These are phyloP conservation scores for Procapra przewalskii DNA, from an alignment of 2,113 vertebrate genomes.

Conservation along the genomic window DNA sequence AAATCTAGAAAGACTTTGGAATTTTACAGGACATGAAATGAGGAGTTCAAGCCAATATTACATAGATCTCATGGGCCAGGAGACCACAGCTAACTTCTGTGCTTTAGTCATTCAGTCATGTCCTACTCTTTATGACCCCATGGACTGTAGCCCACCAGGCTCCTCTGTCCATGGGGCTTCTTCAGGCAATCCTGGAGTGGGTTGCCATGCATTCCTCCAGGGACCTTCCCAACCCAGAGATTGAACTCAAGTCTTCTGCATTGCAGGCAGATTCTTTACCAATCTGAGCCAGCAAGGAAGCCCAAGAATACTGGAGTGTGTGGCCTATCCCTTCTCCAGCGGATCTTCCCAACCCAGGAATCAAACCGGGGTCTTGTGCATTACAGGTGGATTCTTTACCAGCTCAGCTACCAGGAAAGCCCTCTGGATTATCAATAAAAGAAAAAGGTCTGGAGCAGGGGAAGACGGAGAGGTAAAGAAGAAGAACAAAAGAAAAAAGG, in stretches of 20 bases:
- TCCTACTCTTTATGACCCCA: neutral
- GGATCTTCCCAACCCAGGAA: neutral
- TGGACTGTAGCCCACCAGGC: neutral
- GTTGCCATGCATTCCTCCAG: neutral
- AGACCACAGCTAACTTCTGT: neutral
- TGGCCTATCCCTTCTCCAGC: neutral
- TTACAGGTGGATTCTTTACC: neutral
- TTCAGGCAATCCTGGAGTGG: neutral
- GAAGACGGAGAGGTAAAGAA: neutral
- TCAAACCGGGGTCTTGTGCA: neutral
- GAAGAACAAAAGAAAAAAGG: neutral
- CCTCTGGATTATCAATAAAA: neutral
- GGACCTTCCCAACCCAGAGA: neutral
- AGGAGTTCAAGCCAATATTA: neutral
- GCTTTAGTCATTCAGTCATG: neutral
- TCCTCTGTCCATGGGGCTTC: neutral
- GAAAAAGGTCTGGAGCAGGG: neutral
- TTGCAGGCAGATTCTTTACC: neutral
- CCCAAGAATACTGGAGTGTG: neutral
- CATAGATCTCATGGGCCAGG: neutral
- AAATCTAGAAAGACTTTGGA: neutral
- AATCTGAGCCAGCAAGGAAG: neutral
- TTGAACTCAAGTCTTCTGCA: neutral
- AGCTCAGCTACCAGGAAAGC: neutral
- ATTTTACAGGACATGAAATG: neutral